These are phyloP conservation scores for Jacana jacana DNA, from an alignment of 2,113 vertebrate species.

Conservation along the genomic window DNA sequence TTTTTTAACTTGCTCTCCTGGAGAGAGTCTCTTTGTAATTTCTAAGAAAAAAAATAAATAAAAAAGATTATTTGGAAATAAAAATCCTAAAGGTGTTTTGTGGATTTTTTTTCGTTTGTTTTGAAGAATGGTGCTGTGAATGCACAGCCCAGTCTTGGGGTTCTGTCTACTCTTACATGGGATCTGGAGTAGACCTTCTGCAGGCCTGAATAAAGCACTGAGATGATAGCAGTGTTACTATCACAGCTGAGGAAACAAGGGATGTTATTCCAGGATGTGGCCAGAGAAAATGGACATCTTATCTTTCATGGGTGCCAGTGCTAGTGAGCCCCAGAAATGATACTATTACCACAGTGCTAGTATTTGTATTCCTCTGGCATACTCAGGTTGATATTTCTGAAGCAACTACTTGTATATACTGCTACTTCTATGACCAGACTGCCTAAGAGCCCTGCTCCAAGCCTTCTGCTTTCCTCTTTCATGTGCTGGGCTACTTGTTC, in stretches of 20 bases:
- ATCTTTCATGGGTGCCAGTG: neutral
- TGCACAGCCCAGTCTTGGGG: rapidly evolving
- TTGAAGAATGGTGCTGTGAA: neutral
- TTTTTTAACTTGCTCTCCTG: neutral
- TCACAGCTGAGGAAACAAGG: neutral
- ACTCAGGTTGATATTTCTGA: neutral
- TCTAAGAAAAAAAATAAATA: neutral
- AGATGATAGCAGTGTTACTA: neutral
- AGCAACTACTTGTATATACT: neutral
- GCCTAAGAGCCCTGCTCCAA: neutral
- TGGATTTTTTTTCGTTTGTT: neutral
- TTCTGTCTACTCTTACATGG: neutral
- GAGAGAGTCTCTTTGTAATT: slow-evolving; percentile 36
- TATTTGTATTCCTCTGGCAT: neutral
- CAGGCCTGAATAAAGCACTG: neutral
- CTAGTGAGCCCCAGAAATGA: neutral
- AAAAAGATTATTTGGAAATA: neutral
- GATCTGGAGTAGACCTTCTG: neutral
- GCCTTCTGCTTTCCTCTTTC: neutral
- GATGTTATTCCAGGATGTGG: neutral
- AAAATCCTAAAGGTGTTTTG: neutral
- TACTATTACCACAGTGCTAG: neutral
- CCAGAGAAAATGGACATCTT: neutral
- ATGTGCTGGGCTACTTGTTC: neutral
- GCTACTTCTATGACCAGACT: neutral